Evolutionary conservation across 2,113 vertebrate species (phyloP).

Genomic region (Noturus placidus): DNA sequence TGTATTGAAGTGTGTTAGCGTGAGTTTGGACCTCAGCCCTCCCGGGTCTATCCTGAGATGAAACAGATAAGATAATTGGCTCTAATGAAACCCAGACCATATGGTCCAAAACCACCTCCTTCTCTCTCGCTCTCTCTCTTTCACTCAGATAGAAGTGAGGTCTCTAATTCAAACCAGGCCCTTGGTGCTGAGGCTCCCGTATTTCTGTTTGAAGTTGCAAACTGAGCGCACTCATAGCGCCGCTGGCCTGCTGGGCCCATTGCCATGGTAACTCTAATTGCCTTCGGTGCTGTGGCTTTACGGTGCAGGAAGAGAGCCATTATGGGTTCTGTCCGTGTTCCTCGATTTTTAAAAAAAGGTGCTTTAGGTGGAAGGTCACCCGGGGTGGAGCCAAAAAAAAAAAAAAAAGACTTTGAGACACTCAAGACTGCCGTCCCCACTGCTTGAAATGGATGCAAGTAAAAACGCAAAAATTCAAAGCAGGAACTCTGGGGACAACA

Average conservation of each 20-base stretch:
- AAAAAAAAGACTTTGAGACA: conserved; percentile 57
- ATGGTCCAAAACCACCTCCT: conserved; percentile 67
- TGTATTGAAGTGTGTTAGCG: conserved; percentile 42
- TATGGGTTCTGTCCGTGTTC: conserved; percentile 48
- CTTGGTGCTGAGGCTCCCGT: conserved; percentile 43
- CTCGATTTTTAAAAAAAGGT: conserved; percentile 32
- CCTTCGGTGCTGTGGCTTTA: conserved; percentile 51
- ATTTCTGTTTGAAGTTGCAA: conserved; percentile 50
- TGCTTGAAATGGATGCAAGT: conserved; percentile 4
- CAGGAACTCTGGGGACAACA: conserved; percentile 3
- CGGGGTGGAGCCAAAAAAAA: conserved; percentile 49
- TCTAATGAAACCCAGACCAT: conserved; percentile 95
- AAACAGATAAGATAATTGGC: conserved; percentile 99
- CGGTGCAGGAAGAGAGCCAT: conserved; percentile 53
- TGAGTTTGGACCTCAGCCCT: conserved; percentile 59
- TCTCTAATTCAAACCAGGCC: conserved; percentile 70
- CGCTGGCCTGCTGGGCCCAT: conserved; percentile 46
- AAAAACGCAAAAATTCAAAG: conserved; percentile 1
- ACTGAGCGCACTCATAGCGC: conserved; percentile 34
- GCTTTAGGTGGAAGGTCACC: conserved; percentile 47
- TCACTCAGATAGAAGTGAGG: conserved; percentile 57
- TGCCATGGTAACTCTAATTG: conserved; percentile 47
- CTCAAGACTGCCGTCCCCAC: conserved; percentile 49
- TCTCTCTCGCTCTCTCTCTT: conserved; percentile 66
- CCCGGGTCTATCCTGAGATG: conserved; percentile 91